These are phyloP conservation scores for Hyalella azteca DNA, from an alignment of 2,888 invertebrate genomes.

Conservation along the genomic window DNA sequence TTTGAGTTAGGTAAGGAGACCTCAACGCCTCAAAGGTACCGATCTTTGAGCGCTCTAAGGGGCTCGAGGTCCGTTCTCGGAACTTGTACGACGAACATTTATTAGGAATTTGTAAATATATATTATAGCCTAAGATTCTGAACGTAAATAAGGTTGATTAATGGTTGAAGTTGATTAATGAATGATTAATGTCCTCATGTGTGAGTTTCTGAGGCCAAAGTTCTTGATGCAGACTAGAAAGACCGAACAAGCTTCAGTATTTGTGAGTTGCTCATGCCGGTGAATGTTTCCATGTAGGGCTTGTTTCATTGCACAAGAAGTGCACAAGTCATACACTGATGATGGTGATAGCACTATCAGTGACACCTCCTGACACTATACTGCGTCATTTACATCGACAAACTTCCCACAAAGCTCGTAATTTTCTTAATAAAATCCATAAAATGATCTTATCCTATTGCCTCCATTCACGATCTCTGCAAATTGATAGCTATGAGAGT, in stretches of 20 bases:
- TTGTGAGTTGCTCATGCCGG: neutral
- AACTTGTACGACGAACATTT: too few relatives aligned
- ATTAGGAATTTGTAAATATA: neutral
- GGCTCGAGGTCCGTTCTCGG: too few relatives aligned
- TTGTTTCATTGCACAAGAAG: slow-evolving; percentile 27
- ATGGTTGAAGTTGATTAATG: too few relatives aligned
- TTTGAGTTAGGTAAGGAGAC: neutral
- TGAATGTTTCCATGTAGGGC: neutral
- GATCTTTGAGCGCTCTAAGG: neutral
- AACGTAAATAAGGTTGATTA: too few relatives aligned
- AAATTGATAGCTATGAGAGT: slow-evolving; percentile 21
- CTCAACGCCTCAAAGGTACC: neutral
- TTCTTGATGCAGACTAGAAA: too few relatives aligned
- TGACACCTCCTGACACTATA: slow-evolving; percentile 21
- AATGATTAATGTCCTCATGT: too few relatives aligned
- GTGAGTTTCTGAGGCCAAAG: too few relatives aligned
- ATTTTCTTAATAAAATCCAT: slow-evolving; percentile 34
- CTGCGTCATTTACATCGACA: slow-evolving; percentile 22
- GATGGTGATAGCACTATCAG: slow-evolving; percentile 11
- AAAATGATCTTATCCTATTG: slow-evolving; percentile 14
- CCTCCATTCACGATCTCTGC: slow-evolving; percentile 22
- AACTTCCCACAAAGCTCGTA: slow-evolving; percentile 2
- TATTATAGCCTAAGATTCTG: neutral
- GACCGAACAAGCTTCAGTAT: too few relatives aligned
- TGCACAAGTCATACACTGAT: slow-evolving; percentile 34